These are phyloP conservation scores for rabbit (Oryctolagus cuniculus) DNA, from an alignment of 2,113 vertebrate species.

Conservation along the genomic window mOryCun1.1 NC_091433.1:126672501-126673000, in stretches of 20 bases:
- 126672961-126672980: background rate
- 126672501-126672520: no score
- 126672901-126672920: background rate
- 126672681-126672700: background rate
- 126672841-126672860: background rate
- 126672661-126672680: background rate
- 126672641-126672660: no score
- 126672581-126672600: no score
- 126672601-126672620: no score
- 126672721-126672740: background rate
- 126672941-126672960: background rate
- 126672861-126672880: background rate
- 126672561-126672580: no score
- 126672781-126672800: slow-evolving; percentile 21
- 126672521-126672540: no score
- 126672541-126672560: no score
- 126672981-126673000: background rate
- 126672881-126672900: background rate
- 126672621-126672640: no score
- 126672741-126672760: background rate
- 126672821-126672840: background rate
- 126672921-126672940: background rate
- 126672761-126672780: background rate
- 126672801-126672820: background rate
- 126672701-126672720: background rate